Base-by-base conservation (phyloP, 1,140 invertebrate genomes). In the Octopus bimaculoides region DNA sequence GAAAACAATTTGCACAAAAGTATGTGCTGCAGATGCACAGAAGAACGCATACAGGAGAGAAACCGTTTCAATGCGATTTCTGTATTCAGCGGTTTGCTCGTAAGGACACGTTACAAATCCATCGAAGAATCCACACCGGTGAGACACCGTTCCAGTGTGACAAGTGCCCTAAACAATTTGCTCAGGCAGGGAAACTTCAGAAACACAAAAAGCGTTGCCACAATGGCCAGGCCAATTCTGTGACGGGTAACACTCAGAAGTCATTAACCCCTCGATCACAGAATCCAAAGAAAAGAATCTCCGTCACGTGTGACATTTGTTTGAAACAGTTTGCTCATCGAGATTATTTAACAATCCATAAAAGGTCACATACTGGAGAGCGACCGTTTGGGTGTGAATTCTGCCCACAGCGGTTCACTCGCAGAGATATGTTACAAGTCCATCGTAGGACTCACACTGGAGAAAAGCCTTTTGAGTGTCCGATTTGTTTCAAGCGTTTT, bases 71-170 rank as follows among this genome's bases (percentile, higher is more conserved):
- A n/a, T 85, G 84, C 78, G 55, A 78, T 54, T 71, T 78, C 26
- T 85, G 84, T 75, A 78, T 71, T 41, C 80, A 81, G 61, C 55
- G 77, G 17, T 85, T 84, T 77, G 77, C 77, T 6, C 76, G 79
- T 17, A 80, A 81, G 55, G 71, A 56, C 54, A 56, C 71, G 56
- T 73, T 82, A 8, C 78, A 41, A n/a, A 55, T 52, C 17, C 77
- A 78, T 75, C 92, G 97, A 14, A 90, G 97, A 20, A 81, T 80
- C 0, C 97, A 98, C 77, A 98, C 96, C 0, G 96, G 98, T 85
- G 96, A 97, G 83, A 98, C 98, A 88, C 97, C 97, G 0, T 97
- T 97, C 91, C 94, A 97, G 86, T 98, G 97, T 87, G 91, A 94
- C 79, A 93, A 94, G 0, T 98, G 97, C 86, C 95, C 95, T 53